Percentiles rank a stretch among this genome's conserved stretches.
Evolutionary conservation across 1,140 invertebrate species (phyloP).

Genomic region (Bombus confusus): DNA sequence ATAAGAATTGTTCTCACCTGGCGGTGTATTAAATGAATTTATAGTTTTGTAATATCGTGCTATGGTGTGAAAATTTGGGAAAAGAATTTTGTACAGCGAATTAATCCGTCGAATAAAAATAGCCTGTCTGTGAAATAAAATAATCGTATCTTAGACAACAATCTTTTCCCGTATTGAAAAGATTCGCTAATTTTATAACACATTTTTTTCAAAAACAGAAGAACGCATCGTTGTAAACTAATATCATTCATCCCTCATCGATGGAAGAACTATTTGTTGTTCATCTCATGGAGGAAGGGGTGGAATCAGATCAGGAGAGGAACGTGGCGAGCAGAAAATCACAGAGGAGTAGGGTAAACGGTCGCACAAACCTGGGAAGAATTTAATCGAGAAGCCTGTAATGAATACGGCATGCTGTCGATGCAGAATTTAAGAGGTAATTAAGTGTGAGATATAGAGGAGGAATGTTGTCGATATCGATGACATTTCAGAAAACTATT

Average conservation of each 20-base stretch:
- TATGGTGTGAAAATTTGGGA: too few relatives aligned
- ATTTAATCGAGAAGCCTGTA: slow-evolving; percentile 58
- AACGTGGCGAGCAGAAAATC: neutral
- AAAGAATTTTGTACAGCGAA: too few relatives aligned
- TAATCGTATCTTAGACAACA: too few relatives aligned
- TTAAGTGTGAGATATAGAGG: slow-evolving; percentile 44
- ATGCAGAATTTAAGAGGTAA: slow-evolving; percentile 60
- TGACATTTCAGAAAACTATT: slow-evolving; percentile 34
- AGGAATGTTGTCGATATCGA: slow-evolving; percentile 35
- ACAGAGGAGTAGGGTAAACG: slow-evolving; percentile 19
- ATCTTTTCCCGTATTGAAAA: too few relatives aligned
- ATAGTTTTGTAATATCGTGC: too few relatives aligned
- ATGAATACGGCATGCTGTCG: slow-evolving; percentile 51
- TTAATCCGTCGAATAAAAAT: too few relatives aligned
- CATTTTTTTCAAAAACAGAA: neutral
- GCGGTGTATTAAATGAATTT: too few relatives aligned
- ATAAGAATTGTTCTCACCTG: too few relatives aligned
- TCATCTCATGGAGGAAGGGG: neutral
- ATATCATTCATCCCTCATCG: neutral
- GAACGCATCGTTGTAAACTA: neutral
- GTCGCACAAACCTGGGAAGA: slow-evolving; percentile 50
- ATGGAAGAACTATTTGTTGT: neutral
- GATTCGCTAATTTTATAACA: too few relatives aligned
- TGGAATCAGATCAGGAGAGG: neutral
- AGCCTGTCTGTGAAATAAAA: too few relatives aligned